Evolutionary conservation across 2,797 vertebrate species (phyloP).

Genomic region (Propithecus perrieri): DNA sequence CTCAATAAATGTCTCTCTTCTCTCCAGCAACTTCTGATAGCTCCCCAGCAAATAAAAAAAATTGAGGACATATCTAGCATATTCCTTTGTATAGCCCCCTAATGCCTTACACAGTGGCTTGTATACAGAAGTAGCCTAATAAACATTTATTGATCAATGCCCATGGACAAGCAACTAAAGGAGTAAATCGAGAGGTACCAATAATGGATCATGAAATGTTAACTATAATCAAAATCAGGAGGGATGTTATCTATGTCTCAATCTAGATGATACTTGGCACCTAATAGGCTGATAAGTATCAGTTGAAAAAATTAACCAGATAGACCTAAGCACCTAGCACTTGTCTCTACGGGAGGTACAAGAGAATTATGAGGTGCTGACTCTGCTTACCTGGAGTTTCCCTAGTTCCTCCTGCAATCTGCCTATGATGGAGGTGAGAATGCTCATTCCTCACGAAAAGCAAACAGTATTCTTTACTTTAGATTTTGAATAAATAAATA

Average conservation of each 20-base stretch:
- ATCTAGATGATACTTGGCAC: not conserved
- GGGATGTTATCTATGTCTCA: not conserved
- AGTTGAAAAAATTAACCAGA: not conserved
- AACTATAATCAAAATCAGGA: constrained; percentile 17
- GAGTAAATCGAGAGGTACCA: not conserved
- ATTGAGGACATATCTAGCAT: not conserved
- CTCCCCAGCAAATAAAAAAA: not conserved
- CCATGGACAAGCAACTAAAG: not conserved
- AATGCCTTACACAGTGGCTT: not conserved
- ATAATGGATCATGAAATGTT: constrained; percentile 23
- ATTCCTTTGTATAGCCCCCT: not conserved
- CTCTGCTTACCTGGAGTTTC: not conserved
- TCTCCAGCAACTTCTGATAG: not conserved
- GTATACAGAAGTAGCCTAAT: not conserved
- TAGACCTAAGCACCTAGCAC: not conserved
- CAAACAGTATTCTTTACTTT: not conserved
- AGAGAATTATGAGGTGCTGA: not conserved
- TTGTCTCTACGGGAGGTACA: not conserved
- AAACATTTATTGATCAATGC: not conserved
- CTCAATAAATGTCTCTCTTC: not conserved
- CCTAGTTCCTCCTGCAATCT: not conserved
- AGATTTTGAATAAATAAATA: constrained; percentile 75
- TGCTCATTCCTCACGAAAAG: not conserved
- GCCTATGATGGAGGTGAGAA: not conserved
- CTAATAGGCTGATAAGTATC: not conserved